Conservation (phyloP, 2,888 invertebrate species). For the Agonopterix subpropinquella region DNA sequence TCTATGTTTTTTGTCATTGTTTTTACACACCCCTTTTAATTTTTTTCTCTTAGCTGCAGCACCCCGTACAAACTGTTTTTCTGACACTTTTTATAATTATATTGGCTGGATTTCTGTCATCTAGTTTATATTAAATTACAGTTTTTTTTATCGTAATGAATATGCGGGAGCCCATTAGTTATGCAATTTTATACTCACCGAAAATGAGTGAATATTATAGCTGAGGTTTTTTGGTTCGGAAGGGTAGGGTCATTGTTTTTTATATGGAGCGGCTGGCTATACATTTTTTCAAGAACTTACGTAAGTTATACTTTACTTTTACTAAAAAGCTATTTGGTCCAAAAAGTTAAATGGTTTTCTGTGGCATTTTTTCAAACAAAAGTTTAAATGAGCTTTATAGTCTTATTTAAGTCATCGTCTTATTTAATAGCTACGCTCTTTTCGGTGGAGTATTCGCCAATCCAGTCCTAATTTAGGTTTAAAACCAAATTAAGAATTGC, state of each 20-base stretch:
- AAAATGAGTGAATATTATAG: conserved; percentile 61
- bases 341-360: no score
- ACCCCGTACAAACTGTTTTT: conserved; percentile 44
- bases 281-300: conserved; percentile 10
- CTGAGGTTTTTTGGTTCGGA: conserved; percentile 30
- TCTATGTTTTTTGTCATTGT: conserved; percentile 54
- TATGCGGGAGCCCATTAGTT: conserved; percentile 62
- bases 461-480: no score
- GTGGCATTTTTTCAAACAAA: no score
- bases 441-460: no score
- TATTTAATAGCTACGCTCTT: no score
- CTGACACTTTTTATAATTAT: conserved; percentile 45
- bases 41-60: conserved; percentile 44
- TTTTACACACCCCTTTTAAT: conserved; percentile 53
- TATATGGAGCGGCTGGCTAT: background rate
- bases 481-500: no score
- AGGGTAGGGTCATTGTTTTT: conserved; percentile 13
- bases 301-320: no score
- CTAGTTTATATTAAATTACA: conserved; percentile 74
- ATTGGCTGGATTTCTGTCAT: conserved; percentile 68
- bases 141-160: conserved; percentile 64
- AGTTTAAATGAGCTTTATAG: no score
- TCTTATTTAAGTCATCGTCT: no score
- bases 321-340: no score
- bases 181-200: conserved; percentile 48